Evolutionary conservation across 2,113 vertebrate species (phyloP), one percentile per base, ranked within the genome.

Genomic region (Pyrgilauda ruficollis): DNA sequence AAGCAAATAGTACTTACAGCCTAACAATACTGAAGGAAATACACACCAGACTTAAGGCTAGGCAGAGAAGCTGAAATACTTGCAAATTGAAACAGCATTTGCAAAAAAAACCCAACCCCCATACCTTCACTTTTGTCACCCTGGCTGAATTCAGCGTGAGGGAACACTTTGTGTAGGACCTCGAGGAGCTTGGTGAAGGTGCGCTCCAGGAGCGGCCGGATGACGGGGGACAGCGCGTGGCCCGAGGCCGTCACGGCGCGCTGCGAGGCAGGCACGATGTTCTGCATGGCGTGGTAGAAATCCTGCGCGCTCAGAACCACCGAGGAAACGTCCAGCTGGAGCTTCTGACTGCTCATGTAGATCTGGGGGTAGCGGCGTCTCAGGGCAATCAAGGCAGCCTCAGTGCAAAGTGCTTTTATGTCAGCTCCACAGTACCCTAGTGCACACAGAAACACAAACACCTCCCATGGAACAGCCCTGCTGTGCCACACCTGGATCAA

Each of bases 391-490:
- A 99, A 98, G 93, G 99, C 98, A 75, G 99, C 98, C 98, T 99
- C 99, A 87, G 99, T 99, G 98, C 99, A 99, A 99, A 99, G 98
- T 98, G 99, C 99, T 99, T 99, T 99, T 94, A 99, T 98, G 97
- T 99, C 99, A 58, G 99, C 99, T 91, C 99, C 99, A 49, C 99
- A 99, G 97, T 99, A 99, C 96, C 99, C 99, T 99, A 96, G 62
- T 80, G 89, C 95, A 98, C 92, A 97, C 90, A 97, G 74, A 72
- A 70, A 63, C 59, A 91, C 24, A 81, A 59, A 79, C 30, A 87
- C 9, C 68, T 87, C 81, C 78, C 83, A 30, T 94, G 59, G 95
- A 95, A 79, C 5, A 78, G 61, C 89, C 77, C 21, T 44, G 70
- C 68, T 47, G 27, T 10, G 83, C 84, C 77, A 37, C 55, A 9